A percentile compares a stretch with the other conserved stretches of the same genome.
These are phyloP conservation scores for Eristalis intricaria DNA, from an alignment of 2,888 invertebrate genomes.

Conservation along the genomic window DNA sequence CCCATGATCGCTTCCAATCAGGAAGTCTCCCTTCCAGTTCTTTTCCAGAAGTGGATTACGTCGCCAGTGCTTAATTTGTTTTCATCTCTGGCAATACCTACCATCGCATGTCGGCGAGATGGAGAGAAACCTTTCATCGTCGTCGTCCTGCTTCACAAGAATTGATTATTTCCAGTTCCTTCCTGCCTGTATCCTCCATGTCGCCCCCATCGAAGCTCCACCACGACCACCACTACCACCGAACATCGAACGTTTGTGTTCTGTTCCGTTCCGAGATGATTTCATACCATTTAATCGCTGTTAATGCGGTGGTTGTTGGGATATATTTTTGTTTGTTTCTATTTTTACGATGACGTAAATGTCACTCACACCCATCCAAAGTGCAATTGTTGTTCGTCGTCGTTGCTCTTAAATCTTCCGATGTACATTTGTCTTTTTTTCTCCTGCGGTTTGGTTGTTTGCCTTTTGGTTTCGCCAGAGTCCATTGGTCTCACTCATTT, in stretches of 20 bases:
- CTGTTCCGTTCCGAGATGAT: constrained; percentile 39
- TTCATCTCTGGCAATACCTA: not conserved
- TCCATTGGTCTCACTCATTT: not conserved
- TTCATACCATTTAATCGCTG: constrained; percentile 41
- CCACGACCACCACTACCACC: not conserved
- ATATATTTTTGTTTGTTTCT: constrained; percentile 46
- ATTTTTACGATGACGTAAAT: constrained; percentile 65
- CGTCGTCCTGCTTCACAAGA: constrained; percentile 24
- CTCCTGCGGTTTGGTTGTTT: constrained; percentile 3
- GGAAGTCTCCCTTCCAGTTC: not conserved
- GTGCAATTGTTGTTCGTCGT: constrained; percentile 36
- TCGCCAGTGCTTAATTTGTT: not conserved
- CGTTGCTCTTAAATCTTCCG: not conserved
- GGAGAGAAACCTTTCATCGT: not conserved
- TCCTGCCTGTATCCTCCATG: not conserved
- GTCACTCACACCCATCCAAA: constrained; percentile 59
- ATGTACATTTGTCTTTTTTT: not conserved
- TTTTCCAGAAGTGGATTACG: not conserved
- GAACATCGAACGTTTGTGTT: not conserved
- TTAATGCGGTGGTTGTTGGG: constrained; percentile 36
- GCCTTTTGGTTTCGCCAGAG: not conserved
- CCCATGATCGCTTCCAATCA: not conserved
- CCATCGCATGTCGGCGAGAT: not conserved
- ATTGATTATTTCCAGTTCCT: constrained; percentile 41
- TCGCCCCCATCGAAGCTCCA: not conserved